Evolutionary conservation across 1,140 invertebrate species (phyloP).

Genomic region (Lineus longissimus): DNA sequence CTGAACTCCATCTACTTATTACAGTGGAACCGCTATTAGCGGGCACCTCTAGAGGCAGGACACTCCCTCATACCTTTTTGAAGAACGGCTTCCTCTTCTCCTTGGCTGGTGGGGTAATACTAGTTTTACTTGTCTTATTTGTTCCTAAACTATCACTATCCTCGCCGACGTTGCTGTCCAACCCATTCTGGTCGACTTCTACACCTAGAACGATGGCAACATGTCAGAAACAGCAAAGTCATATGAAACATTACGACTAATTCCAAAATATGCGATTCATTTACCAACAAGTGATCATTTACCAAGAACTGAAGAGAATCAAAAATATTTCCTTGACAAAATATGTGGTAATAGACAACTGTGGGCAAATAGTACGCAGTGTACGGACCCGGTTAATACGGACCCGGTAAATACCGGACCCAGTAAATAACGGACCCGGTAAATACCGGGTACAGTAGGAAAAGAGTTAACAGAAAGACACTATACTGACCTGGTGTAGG

Average conservation of each 20-base stretch:
- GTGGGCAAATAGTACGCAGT: too few relatives aligned
- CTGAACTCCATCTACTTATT: too few relatives aligned
- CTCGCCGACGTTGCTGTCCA: constrained; percentile 59
- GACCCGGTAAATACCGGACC: too few relatives aligned
- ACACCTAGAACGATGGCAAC: constrained; percentile 46
- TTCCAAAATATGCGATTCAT: constrained; percentile 1
- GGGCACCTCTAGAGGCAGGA: too few relatives aligned
- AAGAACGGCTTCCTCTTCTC: constrained; percentile 99
- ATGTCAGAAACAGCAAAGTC: neutral
- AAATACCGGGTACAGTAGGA: too few relatives aligned
- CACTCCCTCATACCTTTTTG: constrained; percentile 66
- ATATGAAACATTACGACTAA: neutral
- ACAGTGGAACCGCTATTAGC: too few relatives aligned
- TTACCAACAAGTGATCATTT: neutral
- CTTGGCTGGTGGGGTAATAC: constrained; percentile 80
- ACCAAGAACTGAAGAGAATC: neutral
- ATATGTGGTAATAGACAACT: too few relatives aligned
- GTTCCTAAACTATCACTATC: constrained; percentile 60
- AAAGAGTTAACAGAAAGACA: too few relatives aligned
- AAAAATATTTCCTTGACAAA: too few relatives aligned
- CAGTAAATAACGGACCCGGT: too few relatives aligned
- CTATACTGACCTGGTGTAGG: constrained; percentile 81
- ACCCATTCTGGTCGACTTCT: constrained; percentile 58
- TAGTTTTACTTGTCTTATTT: constrained; percentile 53
- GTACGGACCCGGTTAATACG: too few relatives aligned